Evolutionary conservation across 2,888 invertebrate species (phyloP), one percentile per base, ranked within the genome.

Genomic region (Andrena haemorrhoa): DNA sequence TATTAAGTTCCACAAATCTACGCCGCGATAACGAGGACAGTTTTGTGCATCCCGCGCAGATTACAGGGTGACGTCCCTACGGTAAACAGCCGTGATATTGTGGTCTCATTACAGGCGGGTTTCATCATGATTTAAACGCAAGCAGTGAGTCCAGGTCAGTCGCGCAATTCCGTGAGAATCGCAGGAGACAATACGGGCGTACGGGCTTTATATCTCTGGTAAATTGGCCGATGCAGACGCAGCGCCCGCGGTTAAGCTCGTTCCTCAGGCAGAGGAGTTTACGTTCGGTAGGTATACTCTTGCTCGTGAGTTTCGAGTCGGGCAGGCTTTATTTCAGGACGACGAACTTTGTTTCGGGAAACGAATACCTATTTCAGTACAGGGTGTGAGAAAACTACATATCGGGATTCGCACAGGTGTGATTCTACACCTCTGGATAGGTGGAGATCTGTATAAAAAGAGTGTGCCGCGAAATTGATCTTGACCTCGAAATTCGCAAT

Each of bases 51-150:
- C 63, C 61, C 35, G 63, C 7, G 69, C n/a, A 61, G 29, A 76
- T 79, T 69, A 49, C 69, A 35, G 33, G 16, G 58, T 61, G 61
- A 49, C 31, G 63, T 60, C 3, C 63, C 16, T 23, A 70, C 53
- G 26, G 26, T 75, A 73, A 75, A 82, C 63, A 65, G 61, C 69
- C 68, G 20, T 66, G 63, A 81, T 74, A 75, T 74, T 78, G 83
- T 53, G 78, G 85, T 85, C 75, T 85, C 79, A 86, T 82, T 87
- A 84, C 69, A 51, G 58, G 41, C 35, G 41, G 53, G 76, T 87
- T 88, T 88, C 88, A 79, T 84, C 82, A 84, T 64, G 73, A 77
- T 71, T 88, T 84, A 86, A 86, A 83, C 58, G 75, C 79, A 79
- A 82, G 47, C 35, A 63, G 72, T 61, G 80, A 77, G 84, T 82